Base-by-base conservation (phyloP, 2,888 invertebrate genomes). In the Dendrolimus pini region DNA sequence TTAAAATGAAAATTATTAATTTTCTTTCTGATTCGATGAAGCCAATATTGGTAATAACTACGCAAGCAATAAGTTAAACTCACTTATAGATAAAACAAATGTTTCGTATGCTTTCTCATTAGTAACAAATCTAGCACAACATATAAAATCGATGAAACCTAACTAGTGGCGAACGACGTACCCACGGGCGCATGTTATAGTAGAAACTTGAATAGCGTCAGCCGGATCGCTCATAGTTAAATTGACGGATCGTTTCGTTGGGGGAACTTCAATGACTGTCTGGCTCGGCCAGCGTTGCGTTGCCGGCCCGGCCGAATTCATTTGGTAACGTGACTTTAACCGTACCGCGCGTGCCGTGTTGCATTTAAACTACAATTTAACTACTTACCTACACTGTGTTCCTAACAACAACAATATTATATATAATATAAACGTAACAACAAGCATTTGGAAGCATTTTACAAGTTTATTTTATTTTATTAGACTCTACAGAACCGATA, bases 401-500 rank as follows among this genome's bases (percentile, higher is more conserved):
- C 41, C 30, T 54, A 54, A 10, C 54, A 52, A 14, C 18, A 65
- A 68, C 60, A 69, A 68, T 63, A 67, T 65, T 63, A 61, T 62
- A 62, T 59, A 61, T 18, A 18, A 18, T 57, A 58, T 55, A 53
- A 59, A 56, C 55, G 60, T 62, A 66, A 65, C 62, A 67, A 66
- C 63, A 63, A 62, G 58, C 59, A 66, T 61, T 67, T 66, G 68
- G 70, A 71, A 67, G 63, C 60, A 73, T 71, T 72, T 77, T 70
- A 69, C 77, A 82, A 86, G 75, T 78, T 79, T 75, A 70, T 82
- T 85, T 85, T 83, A 69, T 81, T 75, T 64, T 77, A 80, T 80
- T 47, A 84, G 82, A 80, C 85, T 84, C 89, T 80, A 86, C 90
- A 90, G 90, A 89, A 88, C 67, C 83, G 70, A 74, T 82, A 78